A percentile compares a stretch with the other conserved stretches of the same genome.
phyloP scores from a whole-genome alignment of 2,113 vertebrate species.

The Myrmecophaga tridactyla region DNA sequence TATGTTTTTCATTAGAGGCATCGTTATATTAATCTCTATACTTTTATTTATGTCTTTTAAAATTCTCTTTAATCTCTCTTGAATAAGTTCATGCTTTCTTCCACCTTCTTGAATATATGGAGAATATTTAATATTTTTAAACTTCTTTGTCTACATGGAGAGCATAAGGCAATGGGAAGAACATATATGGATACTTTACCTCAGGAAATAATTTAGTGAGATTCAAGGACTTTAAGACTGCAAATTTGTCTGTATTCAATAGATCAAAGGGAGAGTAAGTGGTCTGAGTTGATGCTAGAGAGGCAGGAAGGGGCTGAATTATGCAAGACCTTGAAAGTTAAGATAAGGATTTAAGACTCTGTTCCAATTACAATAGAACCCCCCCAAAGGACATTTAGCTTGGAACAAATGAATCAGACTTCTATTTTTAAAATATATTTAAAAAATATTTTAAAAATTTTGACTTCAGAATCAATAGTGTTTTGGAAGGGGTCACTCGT shows the following conservation, averaged over 20 bases:
- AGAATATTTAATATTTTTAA: neutral
- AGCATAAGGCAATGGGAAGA: neutral
- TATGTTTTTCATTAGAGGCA: neutral
- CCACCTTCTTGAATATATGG: too few relatives aligned
- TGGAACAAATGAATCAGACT: neutral
- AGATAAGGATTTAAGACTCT: neutral
- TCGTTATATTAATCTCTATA: neutral
- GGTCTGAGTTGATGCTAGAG: neutral
- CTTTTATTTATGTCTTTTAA: too few relatives aligned
- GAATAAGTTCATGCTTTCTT: too few relatives aligned
- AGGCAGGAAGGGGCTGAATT: neutral
- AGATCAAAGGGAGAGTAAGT: neutral
- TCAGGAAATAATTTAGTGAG: neutral
- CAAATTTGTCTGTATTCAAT: neutral
- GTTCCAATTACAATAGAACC: neutral
- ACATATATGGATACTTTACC: neutral
- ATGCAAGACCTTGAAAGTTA: neutral
- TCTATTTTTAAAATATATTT: neutral
- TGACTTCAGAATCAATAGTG: neutral
- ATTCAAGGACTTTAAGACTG: neutral
- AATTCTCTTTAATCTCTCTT: neutral
- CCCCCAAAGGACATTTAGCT: neutral
- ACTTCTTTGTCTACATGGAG: neutral
- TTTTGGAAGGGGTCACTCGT: neutral
- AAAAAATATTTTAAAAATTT: neutral